phyloP scores from a whole-genome alignment of 2,113 vertebrate genomes.

The Turnix velox region DNA sequence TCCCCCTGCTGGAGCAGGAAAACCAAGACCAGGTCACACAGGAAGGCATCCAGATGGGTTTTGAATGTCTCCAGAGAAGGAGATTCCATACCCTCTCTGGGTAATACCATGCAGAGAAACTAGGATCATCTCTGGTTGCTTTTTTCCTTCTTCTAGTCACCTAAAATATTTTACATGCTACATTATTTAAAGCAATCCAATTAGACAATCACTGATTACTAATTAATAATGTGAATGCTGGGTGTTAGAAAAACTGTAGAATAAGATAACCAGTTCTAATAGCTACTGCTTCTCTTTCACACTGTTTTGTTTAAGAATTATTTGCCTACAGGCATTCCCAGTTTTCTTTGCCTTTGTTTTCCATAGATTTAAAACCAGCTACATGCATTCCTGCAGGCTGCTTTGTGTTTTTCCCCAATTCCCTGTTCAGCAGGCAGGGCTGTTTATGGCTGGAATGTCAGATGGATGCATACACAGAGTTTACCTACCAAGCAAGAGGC shows the following conservation, averaged over 20 bases:
- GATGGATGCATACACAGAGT: background rate
- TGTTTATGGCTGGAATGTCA: background rate
- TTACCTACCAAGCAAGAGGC: background rate
- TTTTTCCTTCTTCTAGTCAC: too few relatives aligned
- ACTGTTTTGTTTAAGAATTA: background rate
- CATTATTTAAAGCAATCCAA: too few relatives aligned
- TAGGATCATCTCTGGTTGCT: too few relatives aligned
- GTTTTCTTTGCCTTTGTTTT: background rate
- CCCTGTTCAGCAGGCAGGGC: background rate
- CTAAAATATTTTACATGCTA: too few relatives aligned
- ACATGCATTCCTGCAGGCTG: fast-evolving
- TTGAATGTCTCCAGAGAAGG: too few relatives aligned
- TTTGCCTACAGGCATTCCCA: background rate
- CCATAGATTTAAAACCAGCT: background rate
- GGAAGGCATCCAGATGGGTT: too few relatives aligned
- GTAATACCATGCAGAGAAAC: too few relatives aligned
- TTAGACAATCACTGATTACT: too few relatives aligned
- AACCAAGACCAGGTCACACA: too few relatives aligned
- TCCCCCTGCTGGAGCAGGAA: too few relatives aligned
- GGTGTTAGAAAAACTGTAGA: background rate
- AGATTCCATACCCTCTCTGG: too few relatives aligned
- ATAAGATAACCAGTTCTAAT: background rate
- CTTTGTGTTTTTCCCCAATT: background rate
- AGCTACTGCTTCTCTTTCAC: background rate
- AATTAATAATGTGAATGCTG: background rate